Evolutionary conservation across 2,113 vertebrate genomes (phyloP).

Genomic region (Orthonyx spaldingii): DNA sequence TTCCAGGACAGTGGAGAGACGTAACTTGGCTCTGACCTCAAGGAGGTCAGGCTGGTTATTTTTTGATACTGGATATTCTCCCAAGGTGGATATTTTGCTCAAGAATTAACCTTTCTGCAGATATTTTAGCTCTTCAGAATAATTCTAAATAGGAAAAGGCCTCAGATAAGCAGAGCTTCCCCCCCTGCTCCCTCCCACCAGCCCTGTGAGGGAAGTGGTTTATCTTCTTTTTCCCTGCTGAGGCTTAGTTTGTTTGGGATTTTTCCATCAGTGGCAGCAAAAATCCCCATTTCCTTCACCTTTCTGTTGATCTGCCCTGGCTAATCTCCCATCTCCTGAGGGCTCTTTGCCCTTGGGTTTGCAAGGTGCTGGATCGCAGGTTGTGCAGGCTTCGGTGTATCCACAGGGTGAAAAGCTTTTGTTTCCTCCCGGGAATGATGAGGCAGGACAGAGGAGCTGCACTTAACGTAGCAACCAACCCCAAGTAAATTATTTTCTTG

Average conservation of each 20-base stretch:
- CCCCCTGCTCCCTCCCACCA: not conserved
- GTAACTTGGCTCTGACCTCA: not conserved
- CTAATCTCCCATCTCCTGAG: not conserved
- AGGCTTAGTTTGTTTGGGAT: not conserved
- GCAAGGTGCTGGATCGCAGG: rapidly evolving
- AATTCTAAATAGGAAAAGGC: not conserved
- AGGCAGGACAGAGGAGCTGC: not conserved
- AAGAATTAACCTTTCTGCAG: not conserved
- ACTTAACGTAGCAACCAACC: not conserved
- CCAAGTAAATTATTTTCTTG: not conserved
- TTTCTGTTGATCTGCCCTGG: not conserved
- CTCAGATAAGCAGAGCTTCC: not conserved
- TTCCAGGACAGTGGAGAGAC: not conserved
- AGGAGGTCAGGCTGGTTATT: not conserved
- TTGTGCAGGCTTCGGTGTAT: not conserved
- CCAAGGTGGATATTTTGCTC: not conserved
- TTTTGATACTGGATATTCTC: not conserved
- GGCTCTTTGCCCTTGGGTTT: not conserved
- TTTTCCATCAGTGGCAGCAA: not conserved
- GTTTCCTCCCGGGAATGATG: not conserved
- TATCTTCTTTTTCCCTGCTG: not conserved
- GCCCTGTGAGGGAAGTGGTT: not conserved
- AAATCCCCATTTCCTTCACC: not conserved
- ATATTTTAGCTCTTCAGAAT: not conserved
- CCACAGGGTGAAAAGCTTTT: not conserved